Evolutionary conservation across 2,113 vertebrate species (phyloP).

Genomic region (Oryzias melastigma): DNA sequence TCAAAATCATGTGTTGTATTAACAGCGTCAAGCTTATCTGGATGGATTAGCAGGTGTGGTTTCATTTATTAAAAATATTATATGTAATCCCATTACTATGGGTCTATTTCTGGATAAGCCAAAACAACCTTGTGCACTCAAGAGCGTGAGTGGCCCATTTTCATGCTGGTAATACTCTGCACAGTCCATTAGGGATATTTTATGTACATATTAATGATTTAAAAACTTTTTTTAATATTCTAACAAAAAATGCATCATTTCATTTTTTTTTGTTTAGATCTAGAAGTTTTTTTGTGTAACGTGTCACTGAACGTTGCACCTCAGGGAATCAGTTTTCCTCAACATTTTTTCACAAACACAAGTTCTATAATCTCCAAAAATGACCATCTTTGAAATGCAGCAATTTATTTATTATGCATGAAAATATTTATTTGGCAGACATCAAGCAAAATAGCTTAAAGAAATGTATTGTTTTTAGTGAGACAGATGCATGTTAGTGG

Average conservation of each 20-base stretch:
- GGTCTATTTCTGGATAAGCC: slow-evolving; percentile 74
- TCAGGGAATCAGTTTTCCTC: no score
- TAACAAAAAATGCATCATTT: not conserved
- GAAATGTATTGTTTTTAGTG: no score
- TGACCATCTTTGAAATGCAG: not conserved
- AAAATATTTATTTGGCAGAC: no score
- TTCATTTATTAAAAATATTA: slow-evolving; percentile 62
- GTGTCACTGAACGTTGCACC: no score
- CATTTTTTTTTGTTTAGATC: no score
- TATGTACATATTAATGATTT: not conserved
- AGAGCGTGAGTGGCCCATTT: slow-evolving; percentile 23
- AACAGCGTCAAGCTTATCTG: slow-evolving; percentile 9
- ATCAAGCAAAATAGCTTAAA: no score
- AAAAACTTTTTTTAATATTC: not conserved
- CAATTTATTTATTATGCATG: no score
- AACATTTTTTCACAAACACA: not conserved
- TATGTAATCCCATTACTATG: slow-evolving; percentile 67
- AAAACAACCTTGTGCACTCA: slow-evolving; percentile 46
- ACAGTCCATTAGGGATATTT: not conserved
- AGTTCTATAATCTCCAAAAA: not conserved
- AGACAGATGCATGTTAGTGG: no score
- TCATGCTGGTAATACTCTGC: not conserved
- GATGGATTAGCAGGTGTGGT: slow-evolving; percentile 34
- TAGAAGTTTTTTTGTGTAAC: no score
- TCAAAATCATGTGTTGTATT: slow-evolving; percentile 32